A percentile compares a stretch with the other conserved stretches of the same genome.
These are phyloP conservation scores for Colaptes auratus DNA, from an alignment of 2,113 vertebrate genomes.

Conservation along the genomic window DNA sequence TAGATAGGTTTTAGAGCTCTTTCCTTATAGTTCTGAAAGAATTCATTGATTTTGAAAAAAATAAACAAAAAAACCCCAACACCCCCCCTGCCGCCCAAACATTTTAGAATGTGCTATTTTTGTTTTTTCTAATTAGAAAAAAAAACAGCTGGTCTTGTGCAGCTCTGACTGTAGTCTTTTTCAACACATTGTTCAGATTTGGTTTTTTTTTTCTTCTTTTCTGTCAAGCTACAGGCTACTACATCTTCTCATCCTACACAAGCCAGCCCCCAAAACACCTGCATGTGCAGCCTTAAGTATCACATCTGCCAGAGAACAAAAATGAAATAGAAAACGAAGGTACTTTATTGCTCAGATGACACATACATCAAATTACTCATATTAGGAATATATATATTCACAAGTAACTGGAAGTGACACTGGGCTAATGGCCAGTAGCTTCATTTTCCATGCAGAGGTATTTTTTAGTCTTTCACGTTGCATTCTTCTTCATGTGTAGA, in stretches of 20 bases:
- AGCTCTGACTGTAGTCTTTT: conserved; percentile 77
- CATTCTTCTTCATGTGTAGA: neutral
- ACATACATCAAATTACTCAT: neutral
- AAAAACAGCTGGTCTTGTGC: conserved; percentile 76
- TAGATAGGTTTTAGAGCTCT: conserved; percentile 82
- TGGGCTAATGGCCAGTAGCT: neutral
- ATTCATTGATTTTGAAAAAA: conserved; percentile 79
- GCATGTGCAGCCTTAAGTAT: conserved; percentile 66
- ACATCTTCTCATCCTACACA: conserved; percentile 70
- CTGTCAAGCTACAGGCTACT: conserved; percentile 78
- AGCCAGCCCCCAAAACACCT: conserved; percentile 75
- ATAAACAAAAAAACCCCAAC: neutral
- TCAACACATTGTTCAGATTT: conserved; percentile 75
- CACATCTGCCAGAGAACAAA: conserved; percentile 67
- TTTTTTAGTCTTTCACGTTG: neutral
- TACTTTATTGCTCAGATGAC: neutral
- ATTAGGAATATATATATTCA: neutral
- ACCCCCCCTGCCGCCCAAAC: neutral
- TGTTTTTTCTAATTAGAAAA: conserved; percentile 85
- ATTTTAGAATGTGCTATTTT: conserved; percentile 84
- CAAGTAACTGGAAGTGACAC: conserved; percentile 11
- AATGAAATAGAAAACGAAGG: neutral
- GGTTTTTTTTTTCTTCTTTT: conserved; percentile 36
- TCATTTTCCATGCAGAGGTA: neutral
- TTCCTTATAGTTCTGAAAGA: conserved; percentile 80